A percentile compares a stretch with the other conserved stretches of the same genome.
Conservation (phyloP, 2,113 vertebrate genomes). For the Podilymbus podiceps region DNA sequence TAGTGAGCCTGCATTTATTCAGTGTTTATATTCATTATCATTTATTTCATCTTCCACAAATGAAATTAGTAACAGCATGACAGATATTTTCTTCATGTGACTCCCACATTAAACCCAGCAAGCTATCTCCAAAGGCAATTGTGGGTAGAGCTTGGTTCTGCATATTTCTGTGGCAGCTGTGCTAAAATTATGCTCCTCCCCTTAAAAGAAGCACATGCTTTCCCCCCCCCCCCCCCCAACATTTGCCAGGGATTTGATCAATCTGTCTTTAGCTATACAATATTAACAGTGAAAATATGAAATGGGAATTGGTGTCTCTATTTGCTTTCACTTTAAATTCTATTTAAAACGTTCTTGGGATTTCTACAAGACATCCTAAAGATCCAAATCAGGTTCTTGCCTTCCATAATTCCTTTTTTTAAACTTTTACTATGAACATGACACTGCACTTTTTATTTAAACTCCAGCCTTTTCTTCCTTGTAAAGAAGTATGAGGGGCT, state of each 20-base stretch:
- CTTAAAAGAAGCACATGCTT: neutral
- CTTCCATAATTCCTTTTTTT: neutral
- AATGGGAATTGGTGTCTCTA: neutral
- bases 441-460: neutral
- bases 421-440: neutral
- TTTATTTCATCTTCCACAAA: conserved; percentile 25
- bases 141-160: neutral
- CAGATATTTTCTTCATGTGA: neutral
- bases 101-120: neutral
- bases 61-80: neutral
- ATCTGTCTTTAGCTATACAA: neutral
- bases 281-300: neutral
- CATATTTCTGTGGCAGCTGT: neutral
- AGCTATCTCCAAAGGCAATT: neutral
- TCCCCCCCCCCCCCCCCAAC: neutral
- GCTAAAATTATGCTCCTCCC: conserved; percentile 1
- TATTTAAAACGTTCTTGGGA: neutral
- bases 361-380: neutral
- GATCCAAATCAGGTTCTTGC: neutral
- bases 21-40: neutral
- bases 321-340: neutral
- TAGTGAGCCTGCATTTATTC: neutral
- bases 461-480: neutral
- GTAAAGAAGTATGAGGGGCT: neutral
- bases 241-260: neutral